Evolutionary conservation across 2,113 vertebrate species (phyloP), one percentile per base, ranked within the genome.

Genomic region (Fregetta grallaria): DNA sequence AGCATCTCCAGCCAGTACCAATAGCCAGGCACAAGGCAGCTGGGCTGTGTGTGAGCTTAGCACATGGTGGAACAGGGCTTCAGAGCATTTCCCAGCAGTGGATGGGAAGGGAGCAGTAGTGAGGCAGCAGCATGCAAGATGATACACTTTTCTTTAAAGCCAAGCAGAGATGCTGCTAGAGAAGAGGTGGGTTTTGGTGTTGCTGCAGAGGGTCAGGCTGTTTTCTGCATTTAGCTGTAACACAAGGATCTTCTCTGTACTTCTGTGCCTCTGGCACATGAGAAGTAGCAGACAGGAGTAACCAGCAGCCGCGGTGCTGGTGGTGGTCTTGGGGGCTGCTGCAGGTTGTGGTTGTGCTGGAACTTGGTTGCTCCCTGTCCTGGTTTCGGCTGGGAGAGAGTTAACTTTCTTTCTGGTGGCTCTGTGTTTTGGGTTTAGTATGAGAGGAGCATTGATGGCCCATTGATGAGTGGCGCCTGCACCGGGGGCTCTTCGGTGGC

Each of bases 231-330:
- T 89, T 30, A 63, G n/a, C 47, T 63, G 30, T 59, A 62, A 53
- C 23, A 42, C 3, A 1, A 53, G 88, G 42, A 50, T 44, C 11
- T 32, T 21, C 49, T 47, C 22, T 18, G 62, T 36, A 47, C 47
- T 52, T 38, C 2, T 6, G 0, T 26, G 15, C 19, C n/a, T 42
- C 45, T 73, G 29, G 61, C 56, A 71, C 36, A 6, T 2, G 10
- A 40, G 30, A 47, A 58, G 74, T 2, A 71, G 47, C 49, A 79
- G 66, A 66, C 16, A 65, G 62, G n/a, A 47, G 25, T 47, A 30
- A 81, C 9, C 20, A 15, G 42, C 65, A 87, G 58, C 76, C 7
- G 3, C 18, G 4, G 55, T 13, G 50, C 30, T 73, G 58, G 20
- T 6, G 7, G 63, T 36, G 67, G 50, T 52, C 63, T 25, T 15